phyloP scores from a whole-genome alignment of 2,888 invertebrate genomes.

The Campaea margaritaria region DNA sequence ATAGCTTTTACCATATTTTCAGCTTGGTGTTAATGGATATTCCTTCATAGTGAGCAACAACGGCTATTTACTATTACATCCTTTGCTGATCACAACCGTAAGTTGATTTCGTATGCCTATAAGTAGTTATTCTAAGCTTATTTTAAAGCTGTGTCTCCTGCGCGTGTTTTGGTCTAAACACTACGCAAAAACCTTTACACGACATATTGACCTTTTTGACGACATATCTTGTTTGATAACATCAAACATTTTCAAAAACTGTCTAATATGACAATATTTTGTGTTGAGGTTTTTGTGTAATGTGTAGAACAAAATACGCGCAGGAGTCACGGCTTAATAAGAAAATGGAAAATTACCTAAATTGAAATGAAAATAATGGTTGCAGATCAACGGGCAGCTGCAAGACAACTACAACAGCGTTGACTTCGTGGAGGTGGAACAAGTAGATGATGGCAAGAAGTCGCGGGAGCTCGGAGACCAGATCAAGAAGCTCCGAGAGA shows the following conservation, averaged over 20 bases:
- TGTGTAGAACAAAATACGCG: no score
- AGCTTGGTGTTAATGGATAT: conserved; percentile 98
- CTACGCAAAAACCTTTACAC: no score
- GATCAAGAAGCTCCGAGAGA: conserved; percentile 86
- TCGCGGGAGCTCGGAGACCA: conserved; percentile 87
- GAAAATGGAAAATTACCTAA: no score
- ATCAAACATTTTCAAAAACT: no score
- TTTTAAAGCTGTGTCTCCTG: no score
- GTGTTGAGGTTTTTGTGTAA: no score
- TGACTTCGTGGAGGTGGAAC: conserved; percentile 97
- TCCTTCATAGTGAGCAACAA: conserved; percentile 98
- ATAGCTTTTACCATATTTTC: conserved; percentile 54
- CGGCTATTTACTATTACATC: conserved; percentile 97
- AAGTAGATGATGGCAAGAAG: conserved; percentile 88
- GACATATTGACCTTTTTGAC: no score
- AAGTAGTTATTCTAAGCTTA: no score
- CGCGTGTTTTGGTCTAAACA: no score
- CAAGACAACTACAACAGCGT: conserved; percentile 98
- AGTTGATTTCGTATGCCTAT: conserved; percentile 66
- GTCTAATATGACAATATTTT: no score
- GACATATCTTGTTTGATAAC: no score
- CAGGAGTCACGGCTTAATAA: no score
- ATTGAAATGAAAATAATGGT: neutral
- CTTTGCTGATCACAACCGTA: conserved; percentile 95
- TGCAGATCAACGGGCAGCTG: conserved; percentile 85